phyloP scores from a whole-genome alignment of 2,797 vertebrate genomes.

The Xerus rutilus region DNA sequence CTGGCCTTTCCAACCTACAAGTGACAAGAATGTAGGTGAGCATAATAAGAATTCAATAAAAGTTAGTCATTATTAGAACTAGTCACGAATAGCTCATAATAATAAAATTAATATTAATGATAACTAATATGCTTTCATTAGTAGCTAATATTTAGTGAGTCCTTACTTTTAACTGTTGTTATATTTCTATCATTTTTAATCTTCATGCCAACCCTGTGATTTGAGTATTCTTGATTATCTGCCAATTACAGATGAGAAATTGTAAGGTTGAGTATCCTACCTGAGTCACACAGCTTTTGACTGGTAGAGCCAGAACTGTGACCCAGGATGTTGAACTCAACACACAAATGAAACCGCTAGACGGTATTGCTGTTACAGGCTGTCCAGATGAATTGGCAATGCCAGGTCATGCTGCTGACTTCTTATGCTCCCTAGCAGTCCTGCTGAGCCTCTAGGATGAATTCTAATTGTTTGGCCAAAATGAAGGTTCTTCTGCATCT shows the following conservation, averaged over 20 bases:
- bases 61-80: not conserved
- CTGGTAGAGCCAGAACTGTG: not conserved
- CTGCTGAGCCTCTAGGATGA: not conserved
- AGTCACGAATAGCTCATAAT: not conserved
- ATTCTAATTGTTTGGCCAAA: not conserved
- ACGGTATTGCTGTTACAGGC: not conserved
- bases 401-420: not conserved
- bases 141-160: slow-evolving; percentile 27
- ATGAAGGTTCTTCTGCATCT: not conserved
- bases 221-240: not conserved
- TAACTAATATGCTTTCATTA: not conserved
- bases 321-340: not conserved
- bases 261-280: not conserved
- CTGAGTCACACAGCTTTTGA: not conserved
- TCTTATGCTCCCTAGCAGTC: not conserved
- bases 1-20: not conserved
- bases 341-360: not conserved
- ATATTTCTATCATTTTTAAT: not conserved
- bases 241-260: not conserved
- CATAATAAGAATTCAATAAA: not conserved
- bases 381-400: not conserved
- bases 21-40: not conserved
- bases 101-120: slow-evolving; percentile 6
- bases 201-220: not conserved
- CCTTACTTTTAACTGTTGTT: slow-evolving; percentile 31